A percentile compares a stretch with the other conserved stretches of the same genome.
phyloP scores from a whole-genome alignment of 2,797 vertebrate species.

The Oryzias dopingdopingensis region DNA sequence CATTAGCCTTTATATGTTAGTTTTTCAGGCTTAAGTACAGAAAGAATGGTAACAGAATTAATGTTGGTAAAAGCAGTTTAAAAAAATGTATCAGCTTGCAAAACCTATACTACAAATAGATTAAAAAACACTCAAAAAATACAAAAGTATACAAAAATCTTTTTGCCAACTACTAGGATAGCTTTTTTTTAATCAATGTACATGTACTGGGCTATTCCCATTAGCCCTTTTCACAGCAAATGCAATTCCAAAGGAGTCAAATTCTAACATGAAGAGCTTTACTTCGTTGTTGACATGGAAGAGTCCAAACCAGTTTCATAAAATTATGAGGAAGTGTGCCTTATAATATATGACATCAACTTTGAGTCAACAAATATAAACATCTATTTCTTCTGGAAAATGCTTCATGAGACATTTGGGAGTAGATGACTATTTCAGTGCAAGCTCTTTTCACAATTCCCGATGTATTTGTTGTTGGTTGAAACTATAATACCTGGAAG shows the following conservation, averaged over 20 bases:
- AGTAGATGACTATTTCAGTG: slow-evolving; percentile 56
- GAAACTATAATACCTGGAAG: slow-evolving; percentile 8
- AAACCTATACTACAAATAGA: slow-evolving; percentile 37
- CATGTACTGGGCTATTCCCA: slow-evolving; percentile 38
- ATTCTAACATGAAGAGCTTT: slow-evolving; percentile 22
- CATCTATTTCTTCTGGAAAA: too few relatives aligned
- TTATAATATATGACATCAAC: too few relatives aligned
- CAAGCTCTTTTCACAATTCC: slow-evolving; percentile 45
- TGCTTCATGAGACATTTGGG: neutral
- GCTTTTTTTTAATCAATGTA: slow-evolving; percentile 28
- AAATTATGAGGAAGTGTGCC: too few relatives aligned
- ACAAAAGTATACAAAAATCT: slow-evolving; percentile 13
- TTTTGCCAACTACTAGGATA: slow-evolving; percentile 33
- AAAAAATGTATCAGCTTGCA: slow-evolving; percentile 15
- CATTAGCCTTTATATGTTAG: neutral
- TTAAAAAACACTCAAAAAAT: neutral
- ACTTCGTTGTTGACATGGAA: slow-evolving; percentile 21
- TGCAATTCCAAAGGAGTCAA: slow-evolving; percentile 30
- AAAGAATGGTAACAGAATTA: neutral
- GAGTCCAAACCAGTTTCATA: slow-evolving; percentile 9
- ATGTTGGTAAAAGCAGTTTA: neutral
- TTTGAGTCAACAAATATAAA: too few relatives aligned
- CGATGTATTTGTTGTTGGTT: slow-evolving; percentile 19
- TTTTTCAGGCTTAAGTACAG: slow-evolving; percentile 2
- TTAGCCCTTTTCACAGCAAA: slow-evolving; percentile 71